Base-by-base conservation (phyloP, 2,113 vertebrate species). In the Enhydra lutris region DNA sequence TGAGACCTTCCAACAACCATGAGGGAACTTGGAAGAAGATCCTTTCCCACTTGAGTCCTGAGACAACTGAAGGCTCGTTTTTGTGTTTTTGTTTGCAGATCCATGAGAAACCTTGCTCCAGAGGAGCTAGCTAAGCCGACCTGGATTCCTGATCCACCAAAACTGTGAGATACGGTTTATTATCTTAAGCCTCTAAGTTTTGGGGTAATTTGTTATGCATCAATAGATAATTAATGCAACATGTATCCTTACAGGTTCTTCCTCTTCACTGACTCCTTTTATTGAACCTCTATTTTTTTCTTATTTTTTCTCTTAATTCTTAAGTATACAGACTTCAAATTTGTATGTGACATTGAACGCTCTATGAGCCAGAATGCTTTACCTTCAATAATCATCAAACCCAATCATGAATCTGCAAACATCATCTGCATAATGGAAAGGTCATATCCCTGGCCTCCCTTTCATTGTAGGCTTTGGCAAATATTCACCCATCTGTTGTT, bases 401-500 rank as follows among this genome's bases (percentile, higher is more conserved):
- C 3, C 91, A 82, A 57, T 86, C 83, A 69, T 24, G 1, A 7
- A 61, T 81, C 52, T 91, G 36, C n/a, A 96, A 71, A 92, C 24
- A 50, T 74, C n/a, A 69, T 79, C n/a, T 84, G 11, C 23, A 57
- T 81, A 59, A 47, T 52, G 39, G 42, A 93, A 95, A 97, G 45
- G 9, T 76, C 59, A 59, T 42, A 76, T 63, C 14, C 3, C 23
- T 94, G 50, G 3, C 6, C 42, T 91, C 69, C 5, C 11, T 90
- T 97, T 81, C 55, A 73, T 91, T 94, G 78, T 61, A 92, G 4
- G 67, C 21, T 94, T 59, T 93, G 52, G 34, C 89, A 67, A 83
- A 90, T 57, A 61, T 29, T 80, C 15, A 63, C 52, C 80, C 34
- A 59, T 73, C 92, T 80, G n/a, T 76, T 14, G 76, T 85, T 95